Conservation (phyloP, 2,888 invertebrate species). For the Hypolimnas misippus region DNA sequence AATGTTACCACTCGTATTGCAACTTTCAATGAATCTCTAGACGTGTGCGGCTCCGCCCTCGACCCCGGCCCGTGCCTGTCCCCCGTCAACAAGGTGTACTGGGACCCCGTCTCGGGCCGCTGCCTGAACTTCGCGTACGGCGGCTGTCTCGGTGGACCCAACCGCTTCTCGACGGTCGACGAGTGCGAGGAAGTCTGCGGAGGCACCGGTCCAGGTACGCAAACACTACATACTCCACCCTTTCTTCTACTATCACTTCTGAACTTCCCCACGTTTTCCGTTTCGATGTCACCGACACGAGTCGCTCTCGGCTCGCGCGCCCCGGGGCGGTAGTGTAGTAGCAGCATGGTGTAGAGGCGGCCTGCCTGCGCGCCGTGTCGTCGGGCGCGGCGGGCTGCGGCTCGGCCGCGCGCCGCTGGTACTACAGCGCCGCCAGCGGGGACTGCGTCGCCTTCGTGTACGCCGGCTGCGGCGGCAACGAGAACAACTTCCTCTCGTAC, state of each 20-base stretch:
- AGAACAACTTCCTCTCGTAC: conserved; percentile 91
- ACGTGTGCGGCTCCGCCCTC: conserved; percentile 87
- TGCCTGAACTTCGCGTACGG: conserved; percentile 91
- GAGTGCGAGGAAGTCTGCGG: conserved; percentile 90
- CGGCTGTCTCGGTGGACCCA: conserved; percentile 93
- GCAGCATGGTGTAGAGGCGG: too few relatives aligned
- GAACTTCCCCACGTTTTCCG: conserved; percentile 9
- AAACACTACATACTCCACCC: neutral
- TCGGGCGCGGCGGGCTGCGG: conserved; percentile 52
- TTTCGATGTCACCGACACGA: neutral
- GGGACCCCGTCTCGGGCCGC: conserved; percentile 81
- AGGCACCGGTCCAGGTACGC: conserved; percentile 59
- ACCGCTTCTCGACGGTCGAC: conserved; percentile 89
- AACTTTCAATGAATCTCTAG: conserved; percentile 63
- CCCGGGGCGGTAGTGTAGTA: too few relatives aligned
- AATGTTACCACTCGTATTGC: too few relatives aligned
- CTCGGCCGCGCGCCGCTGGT: conserved; percentile 86
- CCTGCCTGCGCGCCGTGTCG: conserved; percentile 62
- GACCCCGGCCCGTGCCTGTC: conserved; percentile 90
- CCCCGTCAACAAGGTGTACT: conserved; percentile 87
- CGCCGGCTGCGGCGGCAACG: conserved; percentile 94
- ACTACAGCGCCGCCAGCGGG: conserved; percentile 87
- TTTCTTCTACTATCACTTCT: conserved; percentile 1
- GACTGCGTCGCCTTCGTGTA: conserved; percentile 92
- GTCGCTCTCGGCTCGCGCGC: too few relatives aligned